Conservation (phyloP, 2,797 vertebrate genomes). For the Mionectes olivaceus region DNA sequence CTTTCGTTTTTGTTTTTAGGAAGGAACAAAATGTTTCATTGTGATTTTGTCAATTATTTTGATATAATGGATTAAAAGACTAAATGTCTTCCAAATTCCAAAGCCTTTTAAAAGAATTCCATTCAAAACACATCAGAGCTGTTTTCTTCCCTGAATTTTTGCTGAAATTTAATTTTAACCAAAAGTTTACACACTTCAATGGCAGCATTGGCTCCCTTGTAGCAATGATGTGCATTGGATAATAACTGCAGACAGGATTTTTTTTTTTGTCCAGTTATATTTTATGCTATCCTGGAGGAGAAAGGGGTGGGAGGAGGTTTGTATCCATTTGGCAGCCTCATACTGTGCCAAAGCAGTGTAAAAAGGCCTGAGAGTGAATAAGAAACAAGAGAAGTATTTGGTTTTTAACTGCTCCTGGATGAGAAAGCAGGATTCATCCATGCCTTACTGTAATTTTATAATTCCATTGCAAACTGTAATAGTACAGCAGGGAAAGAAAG, state of each 20-base stretch:
- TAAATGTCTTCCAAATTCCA: slow-evolving; percentile 70
- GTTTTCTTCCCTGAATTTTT: slow-evolving; percentile 48
- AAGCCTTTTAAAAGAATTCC: slow-evolving; percentile 64
- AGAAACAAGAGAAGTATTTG: slow-evolving; percentile 25
- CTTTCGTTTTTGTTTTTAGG: slow-evolving; percentile 65
- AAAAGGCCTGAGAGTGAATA: slow-evolving; percentile 42
- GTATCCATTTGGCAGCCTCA: slow-evolving; percentile 36
- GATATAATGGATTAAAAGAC: slow-evolving; percentile 72
- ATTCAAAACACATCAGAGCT: slow-evolving; percentile 59
- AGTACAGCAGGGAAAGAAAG: neutral
- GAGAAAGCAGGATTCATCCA: slow-evolving; percentile 2
- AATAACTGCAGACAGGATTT: neutral
- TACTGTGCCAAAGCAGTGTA: slow-evolving; percentile 16
- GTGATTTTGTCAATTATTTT: slow-evolving; percentile 75
- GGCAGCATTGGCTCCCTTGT: neutral
- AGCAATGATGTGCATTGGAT: neutral
- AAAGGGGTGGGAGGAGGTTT: neutral
- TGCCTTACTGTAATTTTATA: slow-evolving; percentile 14
- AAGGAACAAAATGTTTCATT: slow-evolving; percentile 75
- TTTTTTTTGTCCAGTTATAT: neutral
- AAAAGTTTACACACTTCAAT: neutral
- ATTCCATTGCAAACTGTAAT: neutral
- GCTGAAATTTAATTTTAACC: slow-evolving; percentile 52
- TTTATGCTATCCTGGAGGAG: slow-evolving; percentile 4
- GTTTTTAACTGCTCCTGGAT: slow-evolving; percentile 20